These are phyloP conservation scores for Ceuthmochares aereus DNA, from an alignment of 2,113 vertebrate species.

Conservation along the genomic window DNA sequence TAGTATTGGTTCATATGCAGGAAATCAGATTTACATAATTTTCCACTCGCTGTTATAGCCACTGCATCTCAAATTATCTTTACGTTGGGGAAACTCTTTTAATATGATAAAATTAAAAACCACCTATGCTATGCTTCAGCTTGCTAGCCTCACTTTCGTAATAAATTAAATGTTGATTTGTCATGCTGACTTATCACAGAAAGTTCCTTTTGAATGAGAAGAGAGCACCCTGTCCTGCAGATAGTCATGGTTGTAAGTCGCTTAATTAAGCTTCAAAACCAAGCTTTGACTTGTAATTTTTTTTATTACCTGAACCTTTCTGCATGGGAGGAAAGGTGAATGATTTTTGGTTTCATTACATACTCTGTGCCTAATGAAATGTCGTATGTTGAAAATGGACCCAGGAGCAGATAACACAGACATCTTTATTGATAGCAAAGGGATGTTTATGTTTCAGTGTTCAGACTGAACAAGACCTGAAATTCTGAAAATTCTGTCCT, in stretches of 20 bases:
- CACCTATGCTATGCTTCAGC: conserved; percentile 19
- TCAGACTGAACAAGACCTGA: background rate
- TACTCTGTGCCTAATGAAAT: background rate
- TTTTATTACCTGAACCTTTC: background rate
- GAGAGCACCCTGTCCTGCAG: background rate
- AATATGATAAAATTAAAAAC: conserved; percentile 29
- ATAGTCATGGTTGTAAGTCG: background rate
- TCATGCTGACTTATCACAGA: conserved; percentile 11
- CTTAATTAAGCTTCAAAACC: background rate
- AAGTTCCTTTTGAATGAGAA: background rate
- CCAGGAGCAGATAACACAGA: background rate
- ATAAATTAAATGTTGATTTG: conserved; percentile 55
- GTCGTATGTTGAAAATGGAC: rapidly evolving
- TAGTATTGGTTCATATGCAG: conserved; percentile 2
- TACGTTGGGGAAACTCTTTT: conserved; percentile 42
- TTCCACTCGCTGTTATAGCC: conserved; percentile 30
- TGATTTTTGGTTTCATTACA: background rate
- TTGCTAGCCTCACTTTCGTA: background rate
- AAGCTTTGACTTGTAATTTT: background rate
- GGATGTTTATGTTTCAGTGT: rapidly evolving
- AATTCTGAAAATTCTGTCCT: background rate
- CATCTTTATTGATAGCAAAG: background rate
- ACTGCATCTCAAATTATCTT: conserved; percentile 2
- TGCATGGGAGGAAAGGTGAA: rapidly evolving
- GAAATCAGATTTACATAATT: conserved; percentile 73